Conservation (phyloP, 2,113 vertebrate genomes). For the Alosa alosa region DNA sequence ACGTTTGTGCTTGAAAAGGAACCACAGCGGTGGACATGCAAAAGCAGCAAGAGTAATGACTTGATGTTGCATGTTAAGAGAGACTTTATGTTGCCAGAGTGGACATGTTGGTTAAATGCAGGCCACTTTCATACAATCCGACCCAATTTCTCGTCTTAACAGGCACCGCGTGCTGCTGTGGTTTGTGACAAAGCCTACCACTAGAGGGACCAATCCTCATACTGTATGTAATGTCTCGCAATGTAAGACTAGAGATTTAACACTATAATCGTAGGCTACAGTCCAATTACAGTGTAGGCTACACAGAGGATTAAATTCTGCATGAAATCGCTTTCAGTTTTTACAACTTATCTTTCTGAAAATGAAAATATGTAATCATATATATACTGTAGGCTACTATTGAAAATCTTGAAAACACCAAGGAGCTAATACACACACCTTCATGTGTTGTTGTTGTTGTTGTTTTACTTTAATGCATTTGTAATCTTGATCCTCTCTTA, state of each 20-base stretch:
- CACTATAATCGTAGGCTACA: too few relatives aligned
- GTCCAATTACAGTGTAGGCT: neutral
- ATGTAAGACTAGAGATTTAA: neutral
- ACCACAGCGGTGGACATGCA: neutral
- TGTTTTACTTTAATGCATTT: neutral
- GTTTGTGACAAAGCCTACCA: neutral
- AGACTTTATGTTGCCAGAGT: neutral
- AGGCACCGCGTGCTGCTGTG: neutral
- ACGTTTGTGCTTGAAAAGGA: neutral
- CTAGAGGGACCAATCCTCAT: conserved; percentile 26
- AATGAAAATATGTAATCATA: too few relatives aligned
- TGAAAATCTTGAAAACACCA: neutral
- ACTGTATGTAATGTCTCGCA: neutral
- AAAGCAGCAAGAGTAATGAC: too few relatives aligned
- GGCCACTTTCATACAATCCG: neutral
- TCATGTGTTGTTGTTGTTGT: neutral
- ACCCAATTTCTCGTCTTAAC: neutral
- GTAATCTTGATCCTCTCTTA: neutral
- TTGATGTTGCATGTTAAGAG: neutral
- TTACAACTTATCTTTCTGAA: too few relatives aligned
- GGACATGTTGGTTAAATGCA: neutral
- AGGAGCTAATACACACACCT: neutral
- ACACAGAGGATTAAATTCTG: neutral
- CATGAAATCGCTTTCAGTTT: neutral
- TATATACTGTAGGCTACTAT: too few relatives aligned